A percentile compares a stretch with the other conserved stretches of the same genome.
Evolutionary conservation across 2,113 vertebrate species (phyloP).

Genomic region (Chloebia gouldiae): DNA sequence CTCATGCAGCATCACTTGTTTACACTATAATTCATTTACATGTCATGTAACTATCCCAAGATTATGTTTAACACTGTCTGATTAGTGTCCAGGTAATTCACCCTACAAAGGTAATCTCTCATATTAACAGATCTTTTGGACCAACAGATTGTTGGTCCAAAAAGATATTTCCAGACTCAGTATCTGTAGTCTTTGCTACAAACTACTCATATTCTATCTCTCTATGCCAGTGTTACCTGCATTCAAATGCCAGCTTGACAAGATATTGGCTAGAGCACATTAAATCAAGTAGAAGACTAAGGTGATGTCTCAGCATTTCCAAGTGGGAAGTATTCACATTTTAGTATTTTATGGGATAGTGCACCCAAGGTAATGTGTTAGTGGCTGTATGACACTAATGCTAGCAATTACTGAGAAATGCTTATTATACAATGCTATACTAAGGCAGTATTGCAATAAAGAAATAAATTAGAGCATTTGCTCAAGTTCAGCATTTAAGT

Average conservation of each 20-base stretch:
- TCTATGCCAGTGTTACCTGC: not conserved
- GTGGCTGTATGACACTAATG: conserved; percentile 5
- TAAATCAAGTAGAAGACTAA: not conserved
- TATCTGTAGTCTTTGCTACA: not conserved
- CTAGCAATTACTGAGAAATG: conserved; percentile 34
- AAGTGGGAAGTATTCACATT: conserved; percentile 49
- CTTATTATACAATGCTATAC: conserved; percentile 28
- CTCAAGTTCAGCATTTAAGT: conserved; percentile 32
- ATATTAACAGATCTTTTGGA: conserved; percentile 26
- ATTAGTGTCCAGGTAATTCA: conserved; percentile 38
- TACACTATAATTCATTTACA: conserved; percentile 28
- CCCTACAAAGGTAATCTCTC: conserved; percentile 48
- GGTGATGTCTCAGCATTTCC: conserved; percentile 4
- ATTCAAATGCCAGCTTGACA: conserved; percentile 10
- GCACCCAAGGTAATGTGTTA: not conserved
- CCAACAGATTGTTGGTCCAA: not conserved
- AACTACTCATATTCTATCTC: not conserved
- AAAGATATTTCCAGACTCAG: conserved; percentile 7
- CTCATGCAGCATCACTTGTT: not conserved
- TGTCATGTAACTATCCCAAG: conserved; percentile 36
- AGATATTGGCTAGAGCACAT: not conserved
- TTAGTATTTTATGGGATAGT: conserved; percentile 37
- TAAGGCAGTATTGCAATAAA: conserved; percentile 18
- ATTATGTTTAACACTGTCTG: conserved; percentile 44
- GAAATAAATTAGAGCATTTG: conserved; percentile 9